phyloP scores from a whole-genome alignment of 2,113 vertebrate species.

The Delphinapterus leucas region DNA sequence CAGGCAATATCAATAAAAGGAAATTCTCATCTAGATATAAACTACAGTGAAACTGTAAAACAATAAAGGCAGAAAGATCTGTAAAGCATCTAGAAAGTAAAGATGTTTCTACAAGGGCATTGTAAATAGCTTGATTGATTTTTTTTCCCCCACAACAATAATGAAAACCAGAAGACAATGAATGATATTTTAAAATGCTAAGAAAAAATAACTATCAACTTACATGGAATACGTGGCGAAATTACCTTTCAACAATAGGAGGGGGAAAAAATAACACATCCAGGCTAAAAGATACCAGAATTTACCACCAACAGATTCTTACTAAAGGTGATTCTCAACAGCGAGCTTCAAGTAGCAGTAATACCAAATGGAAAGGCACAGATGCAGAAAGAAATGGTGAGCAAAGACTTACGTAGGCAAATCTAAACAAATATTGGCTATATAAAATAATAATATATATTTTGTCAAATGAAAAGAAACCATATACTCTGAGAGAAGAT shows the following conservation, averaged over 20 bases:
- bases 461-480: not conserved
- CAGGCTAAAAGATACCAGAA: not conserved
- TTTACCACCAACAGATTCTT: not conserved
- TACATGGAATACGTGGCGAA: not conserved
- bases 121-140: not conserved
- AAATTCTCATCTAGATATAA: not conserved
- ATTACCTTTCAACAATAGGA: not conserved
- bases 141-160: not conserved
- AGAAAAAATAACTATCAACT: not conserved
- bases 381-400: not conserved
- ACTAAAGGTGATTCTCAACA: not conserved
- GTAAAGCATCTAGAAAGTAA: conserved; percentile 4
- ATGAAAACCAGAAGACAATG: conserved; percentile 16
- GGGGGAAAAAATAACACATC: not conserved
- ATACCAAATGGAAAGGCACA: not conserved
- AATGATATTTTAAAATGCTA: not conserved
- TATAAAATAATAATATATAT: not conserved
- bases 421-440: not conserved
- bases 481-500: not conserved
- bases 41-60: not conserved
- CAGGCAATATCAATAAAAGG: not conserved
- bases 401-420: not conserved
- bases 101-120: not conserved
- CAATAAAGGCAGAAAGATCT: not conserved
- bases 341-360: not conserved